Evolutionary conservation across 2,888 invertebrate genomes (phyloP).

Genomic region (Smittia sp.): DNA sequence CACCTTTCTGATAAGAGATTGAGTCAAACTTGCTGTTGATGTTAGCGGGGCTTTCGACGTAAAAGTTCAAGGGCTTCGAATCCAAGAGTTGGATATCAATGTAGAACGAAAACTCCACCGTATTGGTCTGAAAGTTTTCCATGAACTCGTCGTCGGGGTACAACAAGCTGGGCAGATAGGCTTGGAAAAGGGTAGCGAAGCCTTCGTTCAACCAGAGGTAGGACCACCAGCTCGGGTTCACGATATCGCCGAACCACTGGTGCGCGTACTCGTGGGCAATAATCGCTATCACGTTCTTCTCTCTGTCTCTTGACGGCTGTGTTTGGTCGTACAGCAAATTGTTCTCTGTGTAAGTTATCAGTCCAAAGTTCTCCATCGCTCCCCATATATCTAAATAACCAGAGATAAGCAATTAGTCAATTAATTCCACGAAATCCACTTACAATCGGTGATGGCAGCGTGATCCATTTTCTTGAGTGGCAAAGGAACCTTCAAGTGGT

Average conservation of each 20-base stretch:
- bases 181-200: neutral
- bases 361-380: constrained; percentile 22
- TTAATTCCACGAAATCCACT: too few species aligned
- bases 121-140: neutral
- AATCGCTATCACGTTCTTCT: neutral
- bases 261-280: constrained; percentile 9
- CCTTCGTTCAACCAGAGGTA: constrained; percentile 22
- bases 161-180: neutral
- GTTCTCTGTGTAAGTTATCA: neutral
- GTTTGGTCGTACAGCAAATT: neutral
- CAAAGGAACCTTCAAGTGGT: neutral
- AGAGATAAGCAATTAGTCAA: too few species aligned
- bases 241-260: constrained; percentile 13
- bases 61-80: neutral
- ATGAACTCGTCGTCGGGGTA: constrained; percentile 7
- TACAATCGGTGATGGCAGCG: neutral
- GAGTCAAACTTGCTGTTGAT: neutral
- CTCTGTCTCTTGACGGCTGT: neutral
- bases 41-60: neutral
- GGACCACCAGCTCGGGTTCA: neutral
- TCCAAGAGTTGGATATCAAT: neutral
- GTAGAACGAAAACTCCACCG: neutral
- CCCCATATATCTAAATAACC: too few species aligned
- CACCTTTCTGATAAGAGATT: neutral
- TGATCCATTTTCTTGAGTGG: constrained; percentile 21